Evolutionary conservation across 2,113 vertebrate species (phyloP), one percentile per base, ranked within the genome.

Genomic region (Hirundichthys speculiger): DNA sequence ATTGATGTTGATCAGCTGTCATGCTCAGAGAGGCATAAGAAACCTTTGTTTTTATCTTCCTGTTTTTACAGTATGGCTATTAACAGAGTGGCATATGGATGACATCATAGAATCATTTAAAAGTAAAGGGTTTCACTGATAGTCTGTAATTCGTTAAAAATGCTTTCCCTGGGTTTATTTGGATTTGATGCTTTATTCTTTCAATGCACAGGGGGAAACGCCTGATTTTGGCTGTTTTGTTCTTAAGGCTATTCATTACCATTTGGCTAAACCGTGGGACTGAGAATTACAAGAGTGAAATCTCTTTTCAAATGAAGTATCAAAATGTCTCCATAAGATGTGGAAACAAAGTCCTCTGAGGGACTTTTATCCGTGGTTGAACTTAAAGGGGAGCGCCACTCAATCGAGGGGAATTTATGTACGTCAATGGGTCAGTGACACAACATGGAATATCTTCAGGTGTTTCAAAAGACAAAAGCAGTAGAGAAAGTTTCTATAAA

Each of bases 51-150:
- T 24, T 18, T 42, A n/a, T 30, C 9, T 27, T 48, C 39, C 6
- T 40, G 43, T 57, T 27, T 62, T 43, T 46, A 80, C 65, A 66
- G 48, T 60, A 82, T 86, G 77, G 79, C 75, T 80, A 83, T 85
- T 62, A 83, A 84, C 82, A 85, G 52, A 41, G 64, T 54, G 69
- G 75, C 39, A 50, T 64, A 80, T 79, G 69, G 63, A 80, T 66
- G 90, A 91, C 90, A 91, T 91, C 90, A 89, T 91, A 77, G 62
- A 82, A 84, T 86, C 85, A 45, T 80, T 60, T 69, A 34, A 42
- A 50, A 75, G 75, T 89, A 89, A 89, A 90, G 84, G 85, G 86
- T 69, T 86, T 78, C 30, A 77, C 60, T 67, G 52, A 58, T 71
- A 49, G 34, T 19, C 53, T 41, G 43, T 13, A 61, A 68, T 47